phyloP scores from a whole-genome alignment of 2,113 vertebrate species.

The Anser brachyrhynchus region DNA sequence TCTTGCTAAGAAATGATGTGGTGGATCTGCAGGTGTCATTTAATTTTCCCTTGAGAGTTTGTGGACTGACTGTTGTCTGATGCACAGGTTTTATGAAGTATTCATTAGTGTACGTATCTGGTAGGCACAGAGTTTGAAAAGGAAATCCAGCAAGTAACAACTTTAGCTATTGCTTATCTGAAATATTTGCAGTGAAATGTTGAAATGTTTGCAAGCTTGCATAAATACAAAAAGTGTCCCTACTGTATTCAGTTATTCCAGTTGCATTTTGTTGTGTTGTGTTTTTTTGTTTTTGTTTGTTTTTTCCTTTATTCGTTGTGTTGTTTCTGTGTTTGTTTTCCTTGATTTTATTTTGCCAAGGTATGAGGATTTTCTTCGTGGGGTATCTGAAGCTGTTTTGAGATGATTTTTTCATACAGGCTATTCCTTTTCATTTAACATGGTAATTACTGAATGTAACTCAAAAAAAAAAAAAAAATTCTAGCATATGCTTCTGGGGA shows the following conservation, averaged over 20 bases:
- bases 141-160: neutral
- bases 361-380: neutral
- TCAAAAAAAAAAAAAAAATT: neutral
- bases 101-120: neutral
- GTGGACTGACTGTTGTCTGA: neutral
- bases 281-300: too few relatives aligned
- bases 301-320: neutral
- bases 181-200: neutral
- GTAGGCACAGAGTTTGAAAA: neutral
- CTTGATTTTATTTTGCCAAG: neutral
- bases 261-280: neutral
- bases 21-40: neutral
- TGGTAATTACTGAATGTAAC: neutral
- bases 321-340: neutral
- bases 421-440: neutral
- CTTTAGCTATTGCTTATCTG: neutral
- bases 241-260: neutral
- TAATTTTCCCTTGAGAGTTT: neutral
- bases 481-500: neutral
- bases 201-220: neutral
- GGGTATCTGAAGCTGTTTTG: neutral
- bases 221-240: neutral
- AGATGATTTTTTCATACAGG: neutral
- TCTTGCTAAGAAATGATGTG: neutral
- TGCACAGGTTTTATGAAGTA: neutral